Conservation (phyloP, 2,888 invertebrate genomes). For the Monoplex corrugatus region DNA sequence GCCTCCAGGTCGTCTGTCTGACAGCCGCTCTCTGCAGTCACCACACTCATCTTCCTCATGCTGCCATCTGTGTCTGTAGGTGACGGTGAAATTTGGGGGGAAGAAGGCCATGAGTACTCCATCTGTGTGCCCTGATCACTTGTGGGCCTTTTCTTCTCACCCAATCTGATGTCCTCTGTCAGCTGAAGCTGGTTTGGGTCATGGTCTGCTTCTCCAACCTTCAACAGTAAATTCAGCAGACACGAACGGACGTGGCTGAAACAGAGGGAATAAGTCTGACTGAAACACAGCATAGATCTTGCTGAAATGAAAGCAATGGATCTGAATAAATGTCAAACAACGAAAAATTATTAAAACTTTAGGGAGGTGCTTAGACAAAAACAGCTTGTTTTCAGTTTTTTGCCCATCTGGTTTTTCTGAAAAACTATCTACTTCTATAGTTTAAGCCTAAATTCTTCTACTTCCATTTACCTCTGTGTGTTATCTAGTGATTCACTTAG, state of each 20-base stretch:
- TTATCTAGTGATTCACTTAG: too few relatives aligned
- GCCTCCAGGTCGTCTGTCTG: not conserved
- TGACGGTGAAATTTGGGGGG: not conserved
- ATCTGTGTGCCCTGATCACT: not conserved
- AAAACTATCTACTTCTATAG: too few relatives aligned
- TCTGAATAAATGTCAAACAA: too few relatives aligned
- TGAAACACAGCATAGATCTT: too few relatives aligned
- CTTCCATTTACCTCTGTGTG: too few relatives aligned
- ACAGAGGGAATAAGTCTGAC: not conserved
- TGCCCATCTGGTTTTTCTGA: too few relatives aligned
- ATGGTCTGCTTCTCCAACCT: not conserved
- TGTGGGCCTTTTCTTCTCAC: not conserved
- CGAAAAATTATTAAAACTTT: too few relatives aligned
- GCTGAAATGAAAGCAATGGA: too few relatives aligned
- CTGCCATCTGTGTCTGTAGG: not conserved
- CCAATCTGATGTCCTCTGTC: too few relatives aligned
- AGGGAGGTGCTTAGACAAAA: too few relatives aligned
- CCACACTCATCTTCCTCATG: not conserved
- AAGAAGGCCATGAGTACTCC: not conserved
- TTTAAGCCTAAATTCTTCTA: too few relatives aligned
- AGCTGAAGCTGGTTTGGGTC: not conserved
- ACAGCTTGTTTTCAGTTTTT: too few relatives aligned
- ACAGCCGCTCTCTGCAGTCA: not conserved
- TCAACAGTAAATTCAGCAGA: constrained; percentile 26
- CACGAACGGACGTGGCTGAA: constrained; percentile 31